Evolutionary conservation across 2,888 invertebrate species (phyloP).

Genomic region (Crocallis elinguaria): DNA sequence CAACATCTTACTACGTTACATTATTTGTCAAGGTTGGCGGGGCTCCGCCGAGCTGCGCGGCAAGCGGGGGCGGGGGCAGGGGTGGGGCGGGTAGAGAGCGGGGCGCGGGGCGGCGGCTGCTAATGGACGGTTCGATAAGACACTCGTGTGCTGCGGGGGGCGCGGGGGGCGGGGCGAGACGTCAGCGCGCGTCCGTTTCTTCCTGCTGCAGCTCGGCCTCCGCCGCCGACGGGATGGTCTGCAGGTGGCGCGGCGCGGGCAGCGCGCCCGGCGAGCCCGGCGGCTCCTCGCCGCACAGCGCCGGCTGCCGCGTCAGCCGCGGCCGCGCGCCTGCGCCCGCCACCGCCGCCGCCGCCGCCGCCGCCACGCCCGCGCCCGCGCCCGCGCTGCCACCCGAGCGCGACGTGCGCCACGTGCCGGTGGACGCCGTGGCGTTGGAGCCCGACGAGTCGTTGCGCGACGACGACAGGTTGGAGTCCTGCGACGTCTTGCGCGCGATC

Average conservation of each 20-base stretch:
- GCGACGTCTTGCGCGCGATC: slow-evolving; percentile 95
- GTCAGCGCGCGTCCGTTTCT: slow-evolving; percentile 56
- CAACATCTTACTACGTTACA: slow-evolving; percentile 44
- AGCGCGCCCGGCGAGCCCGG: slow-evolving; percentile 58
- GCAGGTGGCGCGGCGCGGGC: slow-evolving; percentile 61
- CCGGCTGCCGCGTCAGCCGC: slow-evolving; percentile 91
- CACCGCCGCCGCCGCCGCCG: slow-evolving; percentile 93
- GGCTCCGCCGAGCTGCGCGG: neutral
- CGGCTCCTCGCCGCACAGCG: slow-evolving; percentile 91
- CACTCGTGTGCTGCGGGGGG: slow-evolving; percentile 35
- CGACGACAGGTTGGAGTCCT: slow-evolving; percentile 95
- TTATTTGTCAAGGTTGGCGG: slow-evolving; percentile 16
- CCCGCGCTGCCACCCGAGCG: slow-evolving; percentile 93
- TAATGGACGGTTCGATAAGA: slow-evolving; percentile 59
- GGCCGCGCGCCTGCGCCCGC: slow-evolving; percentile 92
- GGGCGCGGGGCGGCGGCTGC: slow-evolving; percentile 18
- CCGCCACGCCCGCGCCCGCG: slow-evolving; percentile 83
- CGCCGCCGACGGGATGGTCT: slow-evolving; percentile 74
- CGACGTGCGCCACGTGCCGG: slow-evolving; percentile 95
- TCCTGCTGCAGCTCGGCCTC: slow-evolving; percentile 66
- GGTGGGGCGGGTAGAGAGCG: neutral
- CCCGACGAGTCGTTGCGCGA: slow-evolving; percentile 96
- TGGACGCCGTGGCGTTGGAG: slow-evolving; percentile 94
- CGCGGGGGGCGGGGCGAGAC: slow-evolving; percentile 17
- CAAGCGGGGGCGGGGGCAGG: neutral